Conservation (phyloP, 2,888 invertebrate genomes). For the Drosophila subsilvestris region DNA sequence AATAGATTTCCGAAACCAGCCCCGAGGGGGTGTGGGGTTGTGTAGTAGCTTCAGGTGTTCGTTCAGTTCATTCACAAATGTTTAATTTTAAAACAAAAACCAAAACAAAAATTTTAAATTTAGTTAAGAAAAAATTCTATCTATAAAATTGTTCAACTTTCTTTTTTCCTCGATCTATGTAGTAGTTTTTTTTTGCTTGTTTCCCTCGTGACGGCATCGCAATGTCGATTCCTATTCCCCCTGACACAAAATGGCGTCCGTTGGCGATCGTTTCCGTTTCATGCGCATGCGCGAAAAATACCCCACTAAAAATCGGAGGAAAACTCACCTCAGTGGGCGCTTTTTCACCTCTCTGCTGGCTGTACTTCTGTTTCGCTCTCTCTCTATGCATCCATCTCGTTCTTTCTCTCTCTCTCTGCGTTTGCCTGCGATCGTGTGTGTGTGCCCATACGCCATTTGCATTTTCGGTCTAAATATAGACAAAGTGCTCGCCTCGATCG, state of each 20-base stretch:
- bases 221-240: constrained; percentile 1
- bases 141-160: constrained; percentile 65
- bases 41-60: constrained; percentile 20
- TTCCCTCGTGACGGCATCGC: constrained; percentile 3
- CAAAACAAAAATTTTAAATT: constrained; percentile 78
- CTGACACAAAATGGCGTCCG: constrained; percentile 28
- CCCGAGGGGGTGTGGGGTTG: constrained; percentile 55
- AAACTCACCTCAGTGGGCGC: constrained; percentile 28
- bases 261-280: background rate
- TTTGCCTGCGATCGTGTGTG: background rate
- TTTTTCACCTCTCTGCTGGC: constrained; percentile 27
- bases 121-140: constrained; percentile 71
- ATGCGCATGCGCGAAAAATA: constrained; percentile 62
- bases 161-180: constrained; percentile 7
- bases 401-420: constrained; percentile 9
- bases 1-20: constrained; percentile 6
- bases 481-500: constrained; percentile 51
- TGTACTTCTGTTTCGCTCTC: constrained; percentile 17
- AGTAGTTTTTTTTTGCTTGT: constrained; percentile 13
- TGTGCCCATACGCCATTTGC: constrained; percentile 69
- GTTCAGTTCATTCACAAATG: constrained; percentile 61
- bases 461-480: constrained; percentile 77
- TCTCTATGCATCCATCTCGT: background rate
- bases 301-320: background rate
- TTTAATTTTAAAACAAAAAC: constrained; percentile 77